A percentile compares a stretch with the other conserved stretches of the same genome.
Conservation (phyloP, 92 coral and sea anemone species). For the Phymanthus crucifer region DNA sequence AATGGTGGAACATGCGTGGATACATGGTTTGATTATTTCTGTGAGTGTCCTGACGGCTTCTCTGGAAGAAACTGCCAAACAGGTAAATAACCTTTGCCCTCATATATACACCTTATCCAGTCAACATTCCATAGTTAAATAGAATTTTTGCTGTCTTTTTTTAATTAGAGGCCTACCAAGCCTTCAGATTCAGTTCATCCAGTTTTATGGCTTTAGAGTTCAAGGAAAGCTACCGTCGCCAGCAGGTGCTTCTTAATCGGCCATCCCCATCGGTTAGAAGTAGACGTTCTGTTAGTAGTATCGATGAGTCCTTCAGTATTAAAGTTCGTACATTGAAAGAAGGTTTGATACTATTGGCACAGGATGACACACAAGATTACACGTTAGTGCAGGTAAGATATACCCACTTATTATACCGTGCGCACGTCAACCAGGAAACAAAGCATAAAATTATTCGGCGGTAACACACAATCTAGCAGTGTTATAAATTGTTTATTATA, state of each 20-base stretch:
- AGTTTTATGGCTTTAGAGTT: constrained; percentile 75
- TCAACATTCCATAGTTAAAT: no score
- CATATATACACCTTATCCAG: neutral
- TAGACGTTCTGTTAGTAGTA: constrained; percentile 49
- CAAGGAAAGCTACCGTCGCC: constrained; percentile 83
- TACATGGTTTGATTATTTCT: constrained; percentile 84
- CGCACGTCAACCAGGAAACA: neutral
- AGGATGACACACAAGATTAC: constrained; percentile 54
- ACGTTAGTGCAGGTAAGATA: constrained; percentile 57
- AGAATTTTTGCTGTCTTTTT: neutral
- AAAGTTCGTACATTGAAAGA: constrained; percentile 54
- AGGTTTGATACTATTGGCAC: constrained; percentile 58
- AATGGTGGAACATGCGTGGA: constrained; percentile 83
- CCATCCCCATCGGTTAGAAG: constrained; percentile 54
- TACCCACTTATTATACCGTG: neutral
- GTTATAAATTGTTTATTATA: no score
- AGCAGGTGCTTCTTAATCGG: constrained; percentile 62
- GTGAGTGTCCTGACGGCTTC: constrained; percentile 77
- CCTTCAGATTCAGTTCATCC: constrained; percentile 69
- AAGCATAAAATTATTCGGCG: neutral
- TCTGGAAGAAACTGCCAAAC: constrained; percentile 75
- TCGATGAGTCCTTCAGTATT: constrained; percentile 46
- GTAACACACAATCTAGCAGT: no score
- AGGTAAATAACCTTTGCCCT: constrained; percentile 38
- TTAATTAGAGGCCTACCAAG: constrained; percentile 46